Evolutionary conservation across 1,140 invertebrate species (phyloP).

Genomic region (Saccostrea cuccullata): DNA sequence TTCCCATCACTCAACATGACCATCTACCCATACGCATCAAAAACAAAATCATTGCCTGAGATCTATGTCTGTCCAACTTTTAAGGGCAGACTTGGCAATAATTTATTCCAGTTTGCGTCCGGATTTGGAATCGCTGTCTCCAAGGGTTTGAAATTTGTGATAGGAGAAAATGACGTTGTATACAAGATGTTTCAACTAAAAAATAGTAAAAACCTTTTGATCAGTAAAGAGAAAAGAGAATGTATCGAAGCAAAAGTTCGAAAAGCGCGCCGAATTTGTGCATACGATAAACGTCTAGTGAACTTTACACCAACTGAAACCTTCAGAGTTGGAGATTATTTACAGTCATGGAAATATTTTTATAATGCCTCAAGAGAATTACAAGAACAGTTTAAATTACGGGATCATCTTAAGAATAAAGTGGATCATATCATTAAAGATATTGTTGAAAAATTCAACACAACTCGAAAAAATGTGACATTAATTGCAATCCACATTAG

Average conservation of each 20-base stretch:
- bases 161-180: background rate
- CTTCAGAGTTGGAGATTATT: conserved; percentile 48
- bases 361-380: conserved; percentile 43
- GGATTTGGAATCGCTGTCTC: conserved; percentile 53
- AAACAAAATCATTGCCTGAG: background rate
- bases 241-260: background rate
- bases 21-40: background rate
- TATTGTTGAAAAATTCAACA: conserved; percentile 32
- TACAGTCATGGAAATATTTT: conserved; percentile 69
- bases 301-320: conserved; percentile 32
- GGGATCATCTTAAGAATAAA: conserved; percentile 43
- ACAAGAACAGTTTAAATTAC: conserved; percentile 61
- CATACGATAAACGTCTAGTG: conserved; percentile 30
- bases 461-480: conserved; percentile 29
- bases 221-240: background rate
- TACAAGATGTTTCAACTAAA: conserved; percentile 25
- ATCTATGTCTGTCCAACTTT: conserved; percentile 41
- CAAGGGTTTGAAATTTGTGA: conserved; percentile 41
- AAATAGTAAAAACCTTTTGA: background rate
- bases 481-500: conserved; percentile 63
- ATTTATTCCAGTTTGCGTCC: conserved; percentile 59
- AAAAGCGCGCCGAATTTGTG: conserved; percentile 32
- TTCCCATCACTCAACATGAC: no score
- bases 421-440: conserved; percentile 41
- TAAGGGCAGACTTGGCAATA: conserved; percentile 57